phyloP scores from a whole-genome alignment of 2,797 vertebrate genomes.

The Manis crassicaudata region DNA sequence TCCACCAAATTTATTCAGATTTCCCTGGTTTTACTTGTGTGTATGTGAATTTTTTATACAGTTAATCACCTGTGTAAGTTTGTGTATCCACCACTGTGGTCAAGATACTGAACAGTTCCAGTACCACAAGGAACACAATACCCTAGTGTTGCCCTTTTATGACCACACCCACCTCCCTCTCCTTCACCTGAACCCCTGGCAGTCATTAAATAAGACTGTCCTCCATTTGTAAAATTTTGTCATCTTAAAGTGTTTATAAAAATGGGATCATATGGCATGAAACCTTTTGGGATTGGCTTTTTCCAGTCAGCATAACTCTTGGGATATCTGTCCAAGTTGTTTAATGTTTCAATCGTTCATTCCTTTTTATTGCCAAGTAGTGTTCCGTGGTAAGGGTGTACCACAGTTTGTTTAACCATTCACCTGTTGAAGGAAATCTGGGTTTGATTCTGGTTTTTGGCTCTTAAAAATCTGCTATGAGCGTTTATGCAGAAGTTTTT shows the following conservation, averaged over 20 bases:
- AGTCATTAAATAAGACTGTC: not conserved
- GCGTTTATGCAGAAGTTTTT: slow-evolving; percentile 2
- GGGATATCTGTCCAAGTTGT: not conserved
- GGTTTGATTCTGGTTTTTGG: slow-evolving; percentile 8
- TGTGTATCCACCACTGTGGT: not conserved
- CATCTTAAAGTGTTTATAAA: not conserved
- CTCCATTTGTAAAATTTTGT: not conserved
- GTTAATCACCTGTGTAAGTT: not conserved
- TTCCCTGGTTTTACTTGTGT: not conserved
- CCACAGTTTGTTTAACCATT: not conserved
- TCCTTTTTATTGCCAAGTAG: not conserved
- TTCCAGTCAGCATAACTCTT: not conserved
- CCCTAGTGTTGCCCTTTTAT: not conserved
- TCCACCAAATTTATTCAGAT: not conserved
- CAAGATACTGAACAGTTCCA: not conserved
- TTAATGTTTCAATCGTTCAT: not conserved
- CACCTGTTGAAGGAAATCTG: not conserved
- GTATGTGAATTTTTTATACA: not conserved
- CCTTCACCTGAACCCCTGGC: not conserved
- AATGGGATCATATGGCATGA: not conserved
- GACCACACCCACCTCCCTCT: not conserved
- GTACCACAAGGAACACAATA: not conserved
- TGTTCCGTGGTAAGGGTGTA: not conserved
- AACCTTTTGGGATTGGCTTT: not conserved
- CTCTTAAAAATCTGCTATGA: not conserved